Evolutionary conservation across 2,797 vertebrate genomes (phyloP).

Genomic region (Sparus aurata): DNA sequence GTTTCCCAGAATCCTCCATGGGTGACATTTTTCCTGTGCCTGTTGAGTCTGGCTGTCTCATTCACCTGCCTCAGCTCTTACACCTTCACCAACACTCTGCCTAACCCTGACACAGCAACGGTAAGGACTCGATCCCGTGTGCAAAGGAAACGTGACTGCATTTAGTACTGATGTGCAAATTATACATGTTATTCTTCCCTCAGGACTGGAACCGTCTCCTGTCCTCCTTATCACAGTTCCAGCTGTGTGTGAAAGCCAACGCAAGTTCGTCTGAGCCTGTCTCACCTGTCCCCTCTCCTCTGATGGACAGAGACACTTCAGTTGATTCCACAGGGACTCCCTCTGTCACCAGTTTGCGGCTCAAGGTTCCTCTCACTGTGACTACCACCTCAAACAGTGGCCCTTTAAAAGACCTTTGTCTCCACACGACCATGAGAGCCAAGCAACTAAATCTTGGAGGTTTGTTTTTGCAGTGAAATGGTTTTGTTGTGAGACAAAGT

Average conservation of each 20-base stretch:
- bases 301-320: constrained; percentile 19
- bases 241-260: constrained; percentile 77
- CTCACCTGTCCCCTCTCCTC: constrained; percentile 33
- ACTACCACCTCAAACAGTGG: constrained; percentile 33
- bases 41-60: constrained; percentile 80
- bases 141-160: constrained; percentile 3
- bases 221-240: constrained; percentile 75
- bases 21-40: constrained; percentile 83
- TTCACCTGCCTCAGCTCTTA: constrained; percentile 82
- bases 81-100: constrained; percentile 75
- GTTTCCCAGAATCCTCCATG: constrained; percentile 80
- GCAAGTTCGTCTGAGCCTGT: constrained; percentile 48
- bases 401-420: constrained; percentile 53
- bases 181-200: constrained; percentile 4
- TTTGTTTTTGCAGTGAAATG: constrained; percentile 48
- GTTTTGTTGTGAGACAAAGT: constrained; percentile 5
- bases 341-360: constrained; percentile 52
- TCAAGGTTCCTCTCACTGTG: constrained; percentile 78
- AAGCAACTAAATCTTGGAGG: constrained; percentile 82
- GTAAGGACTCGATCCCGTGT: constrained; percentile 58
- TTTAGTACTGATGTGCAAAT: constrained; percentile 5
- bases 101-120: constrained; percentile 81
- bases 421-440: constrained; percentile 70
- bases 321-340: constrained; percentile 36
- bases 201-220: constrained; percentile 88